Conservation (phyloP, 2,113 vertebrate species). For the Coptodon rendalli region DNA sequence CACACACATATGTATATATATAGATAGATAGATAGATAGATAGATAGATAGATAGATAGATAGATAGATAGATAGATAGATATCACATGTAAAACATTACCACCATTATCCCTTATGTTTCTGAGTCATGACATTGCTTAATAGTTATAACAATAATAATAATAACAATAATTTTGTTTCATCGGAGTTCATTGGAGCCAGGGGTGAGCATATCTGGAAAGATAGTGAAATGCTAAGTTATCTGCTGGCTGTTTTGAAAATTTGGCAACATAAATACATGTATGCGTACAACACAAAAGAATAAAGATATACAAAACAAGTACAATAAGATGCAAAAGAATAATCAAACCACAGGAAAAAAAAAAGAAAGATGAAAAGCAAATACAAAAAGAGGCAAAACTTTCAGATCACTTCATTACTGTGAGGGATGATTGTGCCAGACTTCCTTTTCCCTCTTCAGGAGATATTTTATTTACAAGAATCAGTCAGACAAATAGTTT, state of each 20-base stretch:
- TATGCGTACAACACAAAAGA: not conserved
- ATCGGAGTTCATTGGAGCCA: not conserved
- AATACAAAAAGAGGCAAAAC: not conserved
- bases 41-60: no score
- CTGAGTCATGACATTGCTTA: not conserved
- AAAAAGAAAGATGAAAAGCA: not conserved
- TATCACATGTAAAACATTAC: not conserved
- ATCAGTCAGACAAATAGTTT: not conserved
- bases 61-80: no score
- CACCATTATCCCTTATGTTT: not conserved
- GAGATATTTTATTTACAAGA: not conserved
- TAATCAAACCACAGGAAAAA: not conserved
- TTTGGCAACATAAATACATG: not conserved
- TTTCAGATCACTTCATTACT: not conserved
- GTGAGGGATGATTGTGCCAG: not conserved
- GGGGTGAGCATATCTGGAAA: not conserved
- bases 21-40: no score
- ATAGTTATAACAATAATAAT: not conserved
- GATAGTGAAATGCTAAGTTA: not conserved
- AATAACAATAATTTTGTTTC: not conserved
- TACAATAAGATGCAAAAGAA: not conserved
- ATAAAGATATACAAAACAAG: not conserved
- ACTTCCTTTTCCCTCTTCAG: not conserved
- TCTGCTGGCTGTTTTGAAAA: not conserved
- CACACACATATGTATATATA: no score